Conservation (phyloP, 1,140 invertebrate species). For the Muscidifurax raptorellus region DNA sequence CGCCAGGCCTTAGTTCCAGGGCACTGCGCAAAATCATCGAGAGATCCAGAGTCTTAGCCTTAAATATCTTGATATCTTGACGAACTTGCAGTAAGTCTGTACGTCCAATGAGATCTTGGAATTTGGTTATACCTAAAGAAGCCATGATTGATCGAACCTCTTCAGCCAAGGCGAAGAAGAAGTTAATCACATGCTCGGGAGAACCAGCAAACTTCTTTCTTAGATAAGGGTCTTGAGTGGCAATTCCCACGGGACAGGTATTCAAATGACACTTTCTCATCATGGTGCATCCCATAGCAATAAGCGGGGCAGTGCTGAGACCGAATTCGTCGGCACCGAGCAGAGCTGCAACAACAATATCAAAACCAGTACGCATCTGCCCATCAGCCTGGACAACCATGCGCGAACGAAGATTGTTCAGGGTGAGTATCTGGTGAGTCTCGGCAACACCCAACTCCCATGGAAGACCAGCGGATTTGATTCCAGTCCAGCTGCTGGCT, state of each 20-base stretch:
- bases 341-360: conserved; percentile 96
- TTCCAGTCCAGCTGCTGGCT: conserved; percentile 97
- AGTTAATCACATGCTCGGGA: conserved; percentile 98
- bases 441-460: conserved; percentile 99
- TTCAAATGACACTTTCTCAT: conserved; percentile 99
- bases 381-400: conserved; percentile 97
- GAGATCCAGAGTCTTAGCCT: conserved; percentile 92
- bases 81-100: conserved; percentile 90
- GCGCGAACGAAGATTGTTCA: conserved; percentile 96
- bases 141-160: conserved; percentile 95
- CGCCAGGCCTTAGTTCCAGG: conserved; percentile 89
- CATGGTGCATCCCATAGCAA: conserved; percentile 99
- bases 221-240: conserved; percentile 96
- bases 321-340: conserved; percentile 99
- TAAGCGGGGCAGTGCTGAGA: conserved; percentile 98
- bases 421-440: conserved; percentile 96
- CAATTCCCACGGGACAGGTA: conserved; percentile 99
- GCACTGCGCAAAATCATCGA: conserved; percentile 92
- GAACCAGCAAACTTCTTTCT: conserved; percentile 98
- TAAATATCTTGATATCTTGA: conserved; percentile 76
- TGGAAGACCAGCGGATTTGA: conserved; percentile 95
- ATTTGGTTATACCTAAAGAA: conserved; percentile 89
- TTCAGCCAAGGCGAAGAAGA: conserved; percentile 97
- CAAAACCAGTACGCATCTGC: conserved; percentile 94
- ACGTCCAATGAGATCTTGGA: conserved; percentile 96